Base-by-base conservation (phyloP, 2,113 vertebrate genomes). In the Anser brachyrhynchus region DNA sequence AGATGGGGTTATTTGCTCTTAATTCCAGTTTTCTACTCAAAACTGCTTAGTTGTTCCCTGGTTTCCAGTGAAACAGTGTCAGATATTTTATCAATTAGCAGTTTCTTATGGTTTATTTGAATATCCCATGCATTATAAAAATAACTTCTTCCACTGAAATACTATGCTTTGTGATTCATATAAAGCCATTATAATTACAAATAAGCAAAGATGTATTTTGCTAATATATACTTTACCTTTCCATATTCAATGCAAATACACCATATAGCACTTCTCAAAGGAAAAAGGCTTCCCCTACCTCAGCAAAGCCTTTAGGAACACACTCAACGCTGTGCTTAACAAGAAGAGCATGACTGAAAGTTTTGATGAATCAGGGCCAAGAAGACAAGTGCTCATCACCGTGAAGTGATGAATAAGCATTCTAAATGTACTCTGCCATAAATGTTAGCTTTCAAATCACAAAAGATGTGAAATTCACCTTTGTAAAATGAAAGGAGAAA, bases 401-500 rank as follows among this genome's bases (percentile, higher is more conserved):
- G 54, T 7, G 9, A 89, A 54, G 21, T 44, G 71, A 72, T 66
- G 44, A 90, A 91, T 43, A 89, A 91, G 39, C 23, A 70, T 11
- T 44, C 57, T 70, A 57, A 72, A 78, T 58, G 54, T 84, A 5
- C 19, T 78, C 54, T 90, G 58, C 51, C 80, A 79, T 87, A 49
- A 95, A 58, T 2, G 1, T 31, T 91, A 89, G 14, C 31, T 76
- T 89, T 85, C 73, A 78, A 90, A 96, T 83, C 72, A 84, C 33
- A 75, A 51, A 88, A 92, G 61, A 41, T 19, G 33, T 4, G 70
- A 87, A 91, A 93, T 91, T 81, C 66, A 75, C 62, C 71, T 91
- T 79, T 72, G 57, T 69, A 87, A 75, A 84, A 49, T 59, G 51
- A 85, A 96, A 90, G 49, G 95, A 84, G 46, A 80, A 96, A 91